Percentiles rank a stretch among this genome's conserved stretches.
phyloP scores from a whole-genome alignment of 2,113 vertebrate species.

The Aegotheles bennettii region DNA sequence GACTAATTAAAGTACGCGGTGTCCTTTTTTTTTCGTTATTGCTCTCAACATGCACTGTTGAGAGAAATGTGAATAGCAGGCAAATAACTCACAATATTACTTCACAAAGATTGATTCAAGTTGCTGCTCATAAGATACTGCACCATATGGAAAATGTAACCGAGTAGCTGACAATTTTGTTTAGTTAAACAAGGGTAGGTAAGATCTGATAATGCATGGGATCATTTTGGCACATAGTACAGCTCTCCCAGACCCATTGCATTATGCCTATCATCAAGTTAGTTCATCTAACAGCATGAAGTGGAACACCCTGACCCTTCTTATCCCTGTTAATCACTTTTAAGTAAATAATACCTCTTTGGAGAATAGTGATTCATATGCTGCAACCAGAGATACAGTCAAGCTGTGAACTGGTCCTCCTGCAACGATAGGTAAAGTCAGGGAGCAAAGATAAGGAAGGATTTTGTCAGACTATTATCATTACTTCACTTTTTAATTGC shows the following conservation, averaged over 20 bases:
- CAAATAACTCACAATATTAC: conserved; percentile 27
- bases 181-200: conserved; percentile 57
- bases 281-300: conserved; percentile 49
- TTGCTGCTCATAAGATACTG: conserved; percentile 10
- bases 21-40: not conserved
- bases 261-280: conserved; percentile 51
- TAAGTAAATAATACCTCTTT: conserved; percentile 63
- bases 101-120: conserved; percentile 9
- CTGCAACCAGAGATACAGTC: not conserved
- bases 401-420: conserved; percentile 47
- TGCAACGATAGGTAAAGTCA: conserved; percentile 50
- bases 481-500: conserved; percentile 48
- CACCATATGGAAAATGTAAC: conserved; percentile 50
- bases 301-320: conserved; percentile 55
- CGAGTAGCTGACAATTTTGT: conserved; percentile 44
- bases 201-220: conserved; percentile 55
- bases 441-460: conserved; percentile 44
- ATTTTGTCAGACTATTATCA: conserved; percentile 45
- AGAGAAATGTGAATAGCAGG: not conserved
- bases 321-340: conserved; percentile 60
- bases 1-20: not conserved
- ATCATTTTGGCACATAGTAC: conserved; percentile 12
- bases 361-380: conserved; percentile 53
- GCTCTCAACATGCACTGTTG: not conserved
- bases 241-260: conserved; percentile 15